phyloP scores from a whole-genome alignment of 2,888 invertebrate genomes.

The Plutella xylostella region DNA sequence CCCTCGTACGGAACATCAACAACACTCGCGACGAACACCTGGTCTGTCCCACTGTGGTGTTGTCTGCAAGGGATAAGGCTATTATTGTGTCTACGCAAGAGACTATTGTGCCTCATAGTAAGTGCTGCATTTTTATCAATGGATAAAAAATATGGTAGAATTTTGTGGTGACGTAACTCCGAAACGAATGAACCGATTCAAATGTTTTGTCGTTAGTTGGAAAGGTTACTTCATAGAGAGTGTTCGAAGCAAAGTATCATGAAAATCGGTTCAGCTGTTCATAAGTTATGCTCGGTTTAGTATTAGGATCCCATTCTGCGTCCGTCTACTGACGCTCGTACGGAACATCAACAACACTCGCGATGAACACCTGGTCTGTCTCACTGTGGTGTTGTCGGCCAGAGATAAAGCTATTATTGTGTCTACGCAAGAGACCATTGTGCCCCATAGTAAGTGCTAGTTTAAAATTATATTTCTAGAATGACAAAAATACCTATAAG shows the following conservation, averaged over 20 bases:
- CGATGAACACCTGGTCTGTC: constrained; percentile 83
- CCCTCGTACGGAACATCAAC: constrained; percentile 86
- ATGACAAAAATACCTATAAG: too few relatives aligned
- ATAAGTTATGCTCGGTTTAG: too few relatives aligned
- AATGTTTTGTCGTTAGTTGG: too few relatives aligned
- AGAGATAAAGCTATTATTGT: constrained; percentile 94
- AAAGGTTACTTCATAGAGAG: too few relatives aligned
- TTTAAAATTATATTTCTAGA: background rate
- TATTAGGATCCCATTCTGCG: constrained; percentile 97
- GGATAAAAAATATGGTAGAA: too few relatives aligned
- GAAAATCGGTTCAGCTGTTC: too few relatives aligned
- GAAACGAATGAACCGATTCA: too few relatives aligned
- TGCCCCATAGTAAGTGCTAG: constrained; percentile 80
- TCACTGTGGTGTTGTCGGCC: constrained; percentile 87
- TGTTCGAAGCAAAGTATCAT: too few relatives aligned
- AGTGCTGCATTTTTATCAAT: constrained; percentile 32
- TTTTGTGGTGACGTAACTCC: too few relatives aligned
- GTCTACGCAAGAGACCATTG: constrained; percentile 92
- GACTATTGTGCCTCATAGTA: constrained; percentile 86
- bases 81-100: constrained; percentile 97
- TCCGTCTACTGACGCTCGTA: constrained; percentile 90
- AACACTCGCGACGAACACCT: constrained; percentile 79
- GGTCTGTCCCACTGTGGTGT: constrained; percentile 83
- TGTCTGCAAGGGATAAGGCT: constrained; percentile 93
- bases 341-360: constrained; percentile 79